Conservation (phyloP, 2,888 invertebrate species). For the Zhuqinia jingwanae region DNA sequence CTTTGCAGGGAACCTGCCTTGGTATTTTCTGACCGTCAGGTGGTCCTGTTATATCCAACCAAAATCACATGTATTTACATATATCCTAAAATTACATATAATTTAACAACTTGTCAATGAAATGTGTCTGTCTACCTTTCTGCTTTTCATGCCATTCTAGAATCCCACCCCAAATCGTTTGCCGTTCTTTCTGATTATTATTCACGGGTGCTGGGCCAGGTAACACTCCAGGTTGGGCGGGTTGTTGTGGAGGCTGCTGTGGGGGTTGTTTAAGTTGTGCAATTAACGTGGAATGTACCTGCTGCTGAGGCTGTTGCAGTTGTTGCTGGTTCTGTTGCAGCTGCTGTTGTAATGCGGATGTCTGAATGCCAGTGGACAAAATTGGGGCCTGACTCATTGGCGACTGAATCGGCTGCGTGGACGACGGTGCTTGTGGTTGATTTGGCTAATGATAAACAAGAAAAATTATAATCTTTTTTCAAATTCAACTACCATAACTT, state of each 20-base stretch:
- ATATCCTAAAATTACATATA: too few species aligned
- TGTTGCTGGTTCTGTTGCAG: constrained; percentile 39
- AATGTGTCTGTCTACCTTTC: too few species aligned
- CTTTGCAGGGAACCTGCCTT: constrained; percentile 89
- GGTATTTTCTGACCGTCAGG: constrained; percentile 89
- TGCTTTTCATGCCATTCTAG: constrained; percentile 97
- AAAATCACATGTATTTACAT: too few species aligned
- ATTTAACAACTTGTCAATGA: too few species aligned
- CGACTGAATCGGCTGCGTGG: constrained; percentile 42
- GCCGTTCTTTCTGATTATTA: constrained; percentile 82
- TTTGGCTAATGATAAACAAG: neutral
- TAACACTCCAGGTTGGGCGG: constrained; percentile 9
- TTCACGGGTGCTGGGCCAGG: constrained; percentile 43
- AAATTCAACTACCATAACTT: too few species aligned
- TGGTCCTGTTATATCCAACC: constrained; percentile 81
- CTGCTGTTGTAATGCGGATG: constrained; percentile 70
- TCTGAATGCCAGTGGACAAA: constrained; percentile 55
- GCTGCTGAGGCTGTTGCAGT: constrained; percentile 72
- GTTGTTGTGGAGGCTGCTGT: constrained; percentile 71
- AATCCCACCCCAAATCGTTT: constrained; percentile 89
- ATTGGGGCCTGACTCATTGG: constrained; percentile 57
- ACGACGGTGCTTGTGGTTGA: constrained; percentile 41
- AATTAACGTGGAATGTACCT: constrained; percentile 78
- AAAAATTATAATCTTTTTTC: neutral
- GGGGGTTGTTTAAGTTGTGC: constrained; percentile 79